A percentile compares a stretch with the other conserved stretches of the same genome.
These are phyloP conservation scores for Acrocephalus kingi DNA, from an alignment of 2,113 vertebrate species.

Conservation along the genomic window DNA sequence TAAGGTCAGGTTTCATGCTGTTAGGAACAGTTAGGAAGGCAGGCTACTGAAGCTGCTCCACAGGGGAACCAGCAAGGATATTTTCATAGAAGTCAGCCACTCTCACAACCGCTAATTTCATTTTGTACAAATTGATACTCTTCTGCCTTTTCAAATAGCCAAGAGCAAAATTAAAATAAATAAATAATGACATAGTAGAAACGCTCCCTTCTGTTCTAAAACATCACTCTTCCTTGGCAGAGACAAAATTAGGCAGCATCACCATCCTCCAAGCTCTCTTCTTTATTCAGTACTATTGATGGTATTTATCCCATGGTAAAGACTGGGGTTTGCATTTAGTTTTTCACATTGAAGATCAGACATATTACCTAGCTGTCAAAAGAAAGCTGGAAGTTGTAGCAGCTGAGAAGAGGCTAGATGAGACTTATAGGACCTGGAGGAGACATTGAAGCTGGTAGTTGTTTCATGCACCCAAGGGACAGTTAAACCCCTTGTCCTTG, in stretches of 20 bases:
- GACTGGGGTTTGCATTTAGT: background rate
- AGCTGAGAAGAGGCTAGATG: background rate
- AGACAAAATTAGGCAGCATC: background rate
- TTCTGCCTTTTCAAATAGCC: background rate
- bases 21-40: constrained; percentile 47
- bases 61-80: constrained; percentile 31
- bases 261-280: background rate
- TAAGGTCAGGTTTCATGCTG: constrained; percentile 43
- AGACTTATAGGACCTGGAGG: background rate
- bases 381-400: background rate
- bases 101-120: constrained; percentile 44
- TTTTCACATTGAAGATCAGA: background rate
- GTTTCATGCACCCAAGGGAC: background rate
- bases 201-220: background rate
- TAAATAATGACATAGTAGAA: background rate
- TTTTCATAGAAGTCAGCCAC: background rate
- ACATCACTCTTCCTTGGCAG: background rate
- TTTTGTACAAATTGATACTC: background rate
- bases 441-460: rapidly evolving
- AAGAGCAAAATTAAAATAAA: background rate
- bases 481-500: background rate
- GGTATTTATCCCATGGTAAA: background rate
- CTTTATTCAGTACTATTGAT: background rate
- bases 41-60: constrained; percentile 39
- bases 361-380: background rate